Evolutionary conservation across 2,113 vertebrate genomes (phyloP).

Genomic region (Nansenia antarctica): DNA sequence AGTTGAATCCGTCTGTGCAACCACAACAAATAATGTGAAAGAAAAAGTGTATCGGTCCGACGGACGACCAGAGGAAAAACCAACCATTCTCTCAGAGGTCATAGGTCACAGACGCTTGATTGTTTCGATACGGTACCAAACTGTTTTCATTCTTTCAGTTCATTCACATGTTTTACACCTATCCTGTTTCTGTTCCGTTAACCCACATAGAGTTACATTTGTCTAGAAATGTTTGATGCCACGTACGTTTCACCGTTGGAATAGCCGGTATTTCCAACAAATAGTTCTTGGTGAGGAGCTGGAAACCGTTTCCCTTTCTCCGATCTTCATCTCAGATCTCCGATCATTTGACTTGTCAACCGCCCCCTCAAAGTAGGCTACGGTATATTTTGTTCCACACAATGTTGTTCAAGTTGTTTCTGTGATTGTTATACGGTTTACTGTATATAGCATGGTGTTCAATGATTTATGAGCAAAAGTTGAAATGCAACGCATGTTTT

Average conservation of each 20-base stretch:
- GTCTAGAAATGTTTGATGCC: not conserved
- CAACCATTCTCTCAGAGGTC: not conserved
- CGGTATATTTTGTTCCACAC: not conserved
- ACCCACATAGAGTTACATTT: not conserved
- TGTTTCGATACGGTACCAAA: slow-evolving; percentile 1
- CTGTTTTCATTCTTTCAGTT: not conserved
- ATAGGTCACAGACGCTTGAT: not conserved
- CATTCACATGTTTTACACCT: not conserved
- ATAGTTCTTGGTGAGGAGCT: no score
- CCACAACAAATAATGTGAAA: not conserved
- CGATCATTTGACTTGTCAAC: not conserved
- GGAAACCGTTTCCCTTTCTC: no score
- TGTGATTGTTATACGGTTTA: not conserved
- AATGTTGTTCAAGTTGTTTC: not conserved
- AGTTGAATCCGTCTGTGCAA: not conserved
- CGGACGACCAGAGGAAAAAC: not conserved
- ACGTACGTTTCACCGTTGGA: not conserved
- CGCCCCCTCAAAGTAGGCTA: not conserved
- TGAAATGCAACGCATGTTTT: not conserved
- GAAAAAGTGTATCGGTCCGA: not conserved
- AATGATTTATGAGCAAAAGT: not conserved
- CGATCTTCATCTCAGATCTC: no score
- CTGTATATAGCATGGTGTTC: not conserved
- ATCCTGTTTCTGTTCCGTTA: not conserved
- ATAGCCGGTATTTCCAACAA: not conserved